Conservation (phyloP, 2,113 vertebrate genomes). For the Oenanthe melanoleuca region DNA sequence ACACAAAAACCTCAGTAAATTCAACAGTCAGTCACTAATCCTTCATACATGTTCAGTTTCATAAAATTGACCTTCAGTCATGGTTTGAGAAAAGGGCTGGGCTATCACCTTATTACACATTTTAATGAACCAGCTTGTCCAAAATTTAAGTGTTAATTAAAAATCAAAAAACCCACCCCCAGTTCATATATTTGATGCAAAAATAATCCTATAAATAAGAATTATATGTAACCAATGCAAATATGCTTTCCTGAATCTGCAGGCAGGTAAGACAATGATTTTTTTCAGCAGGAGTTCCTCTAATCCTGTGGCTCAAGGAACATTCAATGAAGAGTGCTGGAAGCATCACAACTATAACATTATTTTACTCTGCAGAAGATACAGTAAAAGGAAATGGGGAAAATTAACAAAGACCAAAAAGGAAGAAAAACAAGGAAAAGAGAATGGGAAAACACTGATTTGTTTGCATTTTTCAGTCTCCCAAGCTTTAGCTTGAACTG, state of each 20-base stretch:
- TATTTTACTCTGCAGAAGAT: neutral
- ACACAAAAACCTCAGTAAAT: neutral
- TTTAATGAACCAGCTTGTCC: neutral
- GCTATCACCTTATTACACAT: neutral
- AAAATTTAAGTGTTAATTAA: neutral
- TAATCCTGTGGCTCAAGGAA: neutral
- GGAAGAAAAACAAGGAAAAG: neutral
- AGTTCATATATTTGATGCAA: neutral
- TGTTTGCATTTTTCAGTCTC: neutral
- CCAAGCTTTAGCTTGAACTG: neutral
- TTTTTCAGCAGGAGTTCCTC: neutral
- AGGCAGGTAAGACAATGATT: neutral
- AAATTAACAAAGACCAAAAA: neutral
- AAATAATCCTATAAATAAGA: neutral
- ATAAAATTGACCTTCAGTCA: neutral
- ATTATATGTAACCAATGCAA: neutral
- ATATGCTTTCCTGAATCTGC: neutral
- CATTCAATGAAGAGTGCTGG: neutral
- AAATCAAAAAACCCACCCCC: rapidly evolving
- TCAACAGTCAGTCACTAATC: neutral
- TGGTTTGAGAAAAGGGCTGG: neutral
- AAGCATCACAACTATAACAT: neutral
- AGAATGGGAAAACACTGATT: neutral
- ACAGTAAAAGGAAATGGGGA: neutral
- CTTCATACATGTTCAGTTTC: neutral